Evolutionary conservation across 2,888 invertebrate genomes (phyloP).

Genomic region (Apamea anceps): DNA sequence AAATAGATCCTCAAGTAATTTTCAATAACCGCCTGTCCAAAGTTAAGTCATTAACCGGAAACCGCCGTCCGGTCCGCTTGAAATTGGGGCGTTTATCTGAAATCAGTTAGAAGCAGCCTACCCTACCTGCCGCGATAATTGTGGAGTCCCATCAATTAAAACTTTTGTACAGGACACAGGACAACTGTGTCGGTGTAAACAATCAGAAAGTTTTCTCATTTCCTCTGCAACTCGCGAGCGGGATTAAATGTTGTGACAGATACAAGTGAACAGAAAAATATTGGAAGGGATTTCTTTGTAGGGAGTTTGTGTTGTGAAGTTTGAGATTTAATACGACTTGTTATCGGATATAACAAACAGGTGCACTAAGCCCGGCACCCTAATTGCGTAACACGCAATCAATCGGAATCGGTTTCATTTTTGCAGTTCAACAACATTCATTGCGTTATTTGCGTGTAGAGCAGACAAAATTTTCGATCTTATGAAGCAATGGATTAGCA

Average conservation of each 20-base stretch:
- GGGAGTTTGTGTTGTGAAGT: too few relatives aligned
- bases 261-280: too few relatives aligned
- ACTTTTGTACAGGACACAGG: constrained; percentile 59
- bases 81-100: constrained; percentile 21
- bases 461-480: too few relatives aligned
- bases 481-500: too few relatives aligned
- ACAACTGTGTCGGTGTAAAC: constrained; percentile 51
- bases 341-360: not conserved
- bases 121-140: constrained; percentile 36
- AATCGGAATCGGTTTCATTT: too few relatives aligned
- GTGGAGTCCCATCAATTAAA: constrained; percentile 68
- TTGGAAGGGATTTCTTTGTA: too few relatives aligned
- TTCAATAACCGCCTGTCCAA: constrained; percentile 42
- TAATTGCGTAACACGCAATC: not conserved
- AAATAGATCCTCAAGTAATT: not conserved
- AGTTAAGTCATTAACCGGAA: constrained; percentile 30
- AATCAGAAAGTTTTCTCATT: constrained; percentile 71
- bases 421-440: too few relatives aligned
- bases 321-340: not conserved
- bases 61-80: constrained; percentile 16
- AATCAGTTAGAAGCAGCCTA: constrained; percentile 40
- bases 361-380: not conserved
- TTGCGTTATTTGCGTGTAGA: too few relatives aligned
- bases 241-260: constrained; percentile 43
- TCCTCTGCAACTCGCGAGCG: constrained; percentile 43